Conservation (phyloP, 2,797 vertebrate species). For the Sebastes nivosus region DNA sequence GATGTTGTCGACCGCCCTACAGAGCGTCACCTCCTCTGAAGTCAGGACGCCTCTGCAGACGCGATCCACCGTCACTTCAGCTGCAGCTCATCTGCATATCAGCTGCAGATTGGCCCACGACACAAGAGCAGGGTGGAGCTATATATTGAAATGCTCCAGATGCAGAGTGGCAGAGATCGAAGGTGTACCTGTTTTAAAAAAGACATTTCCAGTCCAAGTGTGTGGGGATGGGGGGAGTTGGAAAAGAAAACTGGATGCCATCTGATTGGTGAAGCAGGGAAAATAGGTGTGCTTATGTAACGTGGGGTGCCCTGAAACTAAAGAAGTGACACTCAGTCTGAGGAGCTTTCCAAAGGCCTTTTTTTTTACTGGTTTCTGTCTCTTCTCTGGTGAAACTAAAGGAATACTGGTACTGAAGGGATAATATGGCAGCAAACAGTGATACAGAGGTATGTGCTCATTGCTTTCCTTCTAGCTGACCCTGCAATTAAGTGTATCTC, state of each 20-base stretch:
- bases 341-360: slow-evolving; percentile 34
- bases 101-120: slow-evolving; percentile 41
- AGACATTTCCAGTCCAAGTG: slow-evolving; percentile 1
- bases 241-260: slow-evolving; percentile 18
- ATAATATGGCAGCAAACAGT: slow-evolving; percentile 61
- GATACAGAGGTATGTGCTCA: slow-evolving; percentile 68
- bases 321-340: slow-evolving; percentile 40
- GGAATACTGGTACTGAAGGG: slow-evolving; percentile 30
- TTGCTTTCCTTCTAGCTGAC: slow-evolving; percentile 22
- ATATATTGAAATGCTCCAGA: slow-evolving; percentile 12
- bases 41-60: background rate
- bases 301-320: slow-evolving; percentile 24
- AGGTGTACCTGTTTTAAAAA: slow-evolving; percentile 53
- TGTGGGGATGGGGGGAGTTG: background rate
- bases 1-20: slow-evolving; percentile 36
- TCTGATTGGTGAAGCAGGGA: slow-evolving; percentile 36
- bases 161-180: slow-evolving; percentile 23
- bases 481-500: slow-evolving; percentile 10
- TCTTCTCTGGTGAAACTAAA: background rate
- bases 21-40: slow-evolving; percentile 37
- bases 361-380: slow-evolving; percentile 10
- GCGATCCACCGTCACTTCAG: background rate
- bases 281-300: slow-evolving; percentile 52
- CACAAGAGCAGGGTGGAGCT: slow-evolving; percentile 49
- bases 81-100: slow-evolving; percentile 53